Base-by-base conservation (phyloP, 2,113 vertebrate species). In the Heloderma charlesbogerti region DNA sequence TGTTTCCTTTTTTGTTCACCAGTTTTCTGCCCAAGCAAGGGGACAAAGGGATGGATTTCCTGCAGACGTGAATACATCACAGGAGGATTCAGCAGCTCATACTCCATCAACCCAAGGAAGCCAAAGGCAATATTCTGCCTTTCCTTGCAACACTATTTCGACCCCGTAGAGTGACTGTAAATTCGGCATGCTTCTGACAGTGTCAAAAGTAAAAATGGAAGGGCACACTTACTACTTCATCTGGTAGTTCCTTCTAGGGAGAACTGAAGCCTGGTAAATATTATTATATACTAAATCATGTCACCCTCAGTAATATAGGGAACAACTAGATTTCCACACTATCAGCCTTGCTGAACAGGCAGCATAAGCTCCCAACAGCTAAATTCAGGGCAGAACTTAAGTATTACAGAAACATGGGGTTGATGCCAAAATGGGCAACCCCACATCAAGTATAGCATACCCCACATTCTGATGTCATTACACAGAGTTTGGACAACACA, bases 71-170 rank as follows among this genome's bases (percentile, higher is more conserved):
- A 71, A 1, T n/a, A 31, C 29, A 3, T 77, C 12, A 37, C 0
- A 25, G 43, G 71, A 20, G 3, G 31, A 63, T 20, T 67, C 15
- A 79, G 48, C 69, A 0, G 0, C 4, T 29, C 0, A 2, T 3
- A 67, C 34, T 20, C 37, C 29, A 88, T 34, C 86, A 90, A 12
- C 54, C 25, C 88, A 51, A 6, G 74, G 43, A 92, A 48, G 22
- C 34, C 7, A 7, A 82, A 20, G 80, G 34, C 31, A 51, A 6
- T 20, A 86, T 79, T 37, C 66, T 69, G 69, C 0, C 34, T 37
- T 75, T 34, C 15, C 69, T 25, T 2, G 60, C 69, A 18, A 0
- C 78, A 71, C 20, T 67, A 57, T 40, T 63, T 90, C 88, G 84
- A 25, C 20, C 4, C 27, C 27, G 1, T 51, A n/a, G 0, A 79